These are phyloP conservation scores for Micrastur ruficollis DNA, from an alignment of 2,797 vertebrate genomes.

Conservation along the genomic window DNA sequence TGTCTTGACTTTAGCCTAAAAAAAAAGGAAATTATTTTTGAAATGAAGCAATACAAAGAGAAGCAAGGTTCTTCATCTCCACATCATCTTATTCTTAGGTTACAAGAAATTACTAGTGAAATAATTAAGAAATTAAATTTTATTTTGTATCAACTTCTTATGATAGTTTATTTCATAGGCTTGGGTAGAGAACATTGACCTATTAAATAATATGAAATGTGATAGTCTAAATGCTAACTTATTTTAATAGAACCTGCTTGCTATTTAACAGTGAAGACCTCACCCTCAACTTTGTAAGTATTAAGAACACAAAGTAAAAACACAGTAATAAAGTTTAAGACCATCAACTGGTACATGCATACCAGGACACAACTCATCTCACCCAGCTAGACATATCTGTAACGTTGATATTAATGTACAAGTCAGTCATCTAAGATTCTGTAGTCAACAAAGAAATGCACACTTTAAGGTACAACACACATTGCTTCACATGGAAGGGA, in stretches of 20 bases:
- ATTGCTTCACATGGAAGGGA: too few relatives aligned
- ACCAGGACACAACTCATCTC: neutral
- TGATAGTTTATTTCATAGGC: neutral
- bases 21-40: neutral
- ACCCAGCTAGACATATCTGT: neutral
- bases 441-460: neutral
- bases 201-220: neutral
- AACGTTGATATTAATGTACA: neutral
- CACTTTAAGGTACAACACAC: neutral
- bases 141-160: neutral
- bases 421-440: neutral
- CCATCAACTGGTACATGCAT: rapidly evolving
- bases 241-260: neutral
- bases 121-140: rapidly evolving
- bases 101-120: neutral
- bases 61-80: neutral
- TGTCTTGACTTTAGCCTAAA: neutral
- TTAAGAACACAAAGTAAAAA: neutral
- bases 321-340: neutral
- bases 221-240: neutral
- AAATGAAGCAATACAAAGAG: neutral
- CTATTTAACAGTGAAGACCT: neutral
- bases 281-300: neutral
- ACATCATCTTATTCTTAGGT: neutral
- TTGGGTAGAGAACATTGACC: neutral